Evolutionary conservation across 2,888 invertebrate genomes (phyloP).

Genomic region (Lycocerus yunnanus): DNA sequence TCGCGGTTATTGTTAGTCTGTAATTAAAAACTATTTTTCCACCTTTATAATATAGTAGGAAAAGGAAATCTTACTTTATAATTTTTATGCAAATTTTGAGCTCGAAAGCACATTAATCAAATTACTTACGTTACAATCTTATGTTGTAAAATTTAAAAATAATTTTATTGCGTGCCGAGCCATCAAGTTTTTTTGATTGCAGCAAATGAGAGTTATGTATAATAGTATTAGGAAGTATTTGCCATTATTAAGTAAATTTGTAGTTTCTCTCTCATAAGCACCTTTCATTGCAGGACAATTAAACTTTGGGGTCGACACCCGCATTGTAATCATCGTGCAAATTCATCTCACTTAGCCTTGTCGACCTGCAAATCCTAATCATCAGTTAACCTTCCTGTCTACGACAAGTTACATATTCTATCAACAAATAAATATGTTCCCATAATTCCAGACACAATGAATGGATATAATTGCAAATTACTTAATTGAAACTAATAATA

Average conservation of each 20-base stretch:
- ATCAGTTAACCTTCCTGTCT: slow-evolving; percentile 30
- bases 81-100: background rate
- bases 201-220: slow-evolving; percentile 14
- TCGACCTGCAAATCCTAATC: slow-evolving; percentile 34
- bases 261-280: slow-evolving; percentile 26
- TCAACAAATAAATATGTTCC: slow-evolving; percentile 19
- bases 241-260: slow-evolving; percentile 31
- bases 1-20: background rate
- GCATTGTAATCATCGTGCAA: slow-evolving; percentile 33
- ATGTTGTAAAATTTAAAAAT: background rate
- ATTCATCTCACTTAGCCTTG: slow-evolving; percentile 34
- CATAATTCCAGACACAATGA: background rate
- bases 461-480: background rate
- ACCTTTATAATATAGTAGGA: background rate
- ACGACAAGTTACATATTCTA: slow-evolving; percentile 27
- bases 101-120: background rate
- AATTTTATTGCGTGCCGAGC: background rate
- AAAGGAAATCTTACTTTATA: background rate
- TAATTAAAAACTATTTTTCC: background rate
- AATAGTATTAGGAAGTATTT: slow-evolving; percentile 23
- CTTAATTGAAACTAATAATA: background rate
- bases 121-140: background rate
- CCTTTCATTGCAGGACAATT: slow-evolving; percentile 32
- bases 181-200: background rate
- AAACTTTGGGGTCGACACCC: slow-evolving; percentile 33